A percentile compares a stretch with the other conserved stretches of the same genome.
phyloP scores from a whole-genome alignment of 2,888 invertebrate genomes.

The Patella pellucida region DNA sequence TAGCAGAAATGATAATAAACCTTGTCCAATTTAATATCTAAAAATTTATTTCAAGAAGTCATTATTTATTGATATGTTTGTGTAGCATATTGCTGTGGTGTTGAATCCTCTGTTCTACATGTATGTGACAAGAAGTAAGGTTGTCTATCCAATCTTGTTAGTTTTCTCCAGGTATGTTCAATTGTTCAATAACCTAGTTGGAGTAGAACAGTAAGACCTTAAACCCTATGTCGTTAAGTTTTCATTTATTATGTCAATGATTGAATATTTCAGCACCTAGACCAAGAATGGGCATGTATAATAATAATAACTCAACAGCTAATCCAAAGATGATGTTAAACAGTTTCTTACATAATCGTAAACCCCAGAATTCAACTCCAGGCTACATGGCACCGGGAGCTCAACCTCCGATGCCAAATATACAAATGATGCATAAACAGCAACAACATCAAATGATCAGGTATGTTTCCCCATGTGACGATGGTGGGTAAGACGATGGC shows the following conservation, averaged over 20 bases:
- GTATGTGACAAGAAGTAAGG: too few relatives aligned
- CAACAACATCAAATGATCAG: conserved; percentile 45
- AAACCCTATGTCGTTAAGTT: neutral
- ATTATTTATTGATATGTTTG: too few relatives aligned
- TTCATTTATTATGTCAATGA: neutral
- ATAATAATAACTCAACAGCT: neutral
- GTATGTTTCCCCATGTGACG: too few relatives aligned
- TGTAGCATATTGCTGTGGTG: too few relatives aligned
- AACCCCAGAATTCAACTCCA: neutral
- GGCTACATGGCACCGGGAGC: neutral
- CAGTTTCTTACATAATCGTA: conserved; percentile 21
- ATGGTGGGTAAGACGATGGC: too few relatives aligned
- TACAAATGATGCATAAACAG: conserved; percentile 44
- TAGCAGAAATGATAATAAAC: too few relatives aligned
- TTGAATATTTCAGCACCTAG: neutral
- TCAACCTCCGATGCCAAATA: conserved; percentile 25
- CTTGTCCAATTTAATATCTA: too few relatives aligned
- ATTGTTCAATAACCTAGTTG: too few relatives aligned
- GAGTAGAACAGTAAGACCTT: neutral
- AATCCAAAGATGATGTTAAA: conserved; percentile 27
- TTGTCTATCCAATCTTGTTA: too few relatives aligned
- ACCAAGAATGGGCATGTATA: conserved; percentile 16
- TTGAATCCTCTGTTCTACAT: too few relatives aligned
- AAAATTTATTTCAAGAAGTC: too few relatives aligned
- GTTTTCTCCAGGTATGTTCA: too few relatives aligned